Base-by-base conservation (phyloP, 2,113 vertebrate genomes). In the Danionella cerebrum region DNA sequence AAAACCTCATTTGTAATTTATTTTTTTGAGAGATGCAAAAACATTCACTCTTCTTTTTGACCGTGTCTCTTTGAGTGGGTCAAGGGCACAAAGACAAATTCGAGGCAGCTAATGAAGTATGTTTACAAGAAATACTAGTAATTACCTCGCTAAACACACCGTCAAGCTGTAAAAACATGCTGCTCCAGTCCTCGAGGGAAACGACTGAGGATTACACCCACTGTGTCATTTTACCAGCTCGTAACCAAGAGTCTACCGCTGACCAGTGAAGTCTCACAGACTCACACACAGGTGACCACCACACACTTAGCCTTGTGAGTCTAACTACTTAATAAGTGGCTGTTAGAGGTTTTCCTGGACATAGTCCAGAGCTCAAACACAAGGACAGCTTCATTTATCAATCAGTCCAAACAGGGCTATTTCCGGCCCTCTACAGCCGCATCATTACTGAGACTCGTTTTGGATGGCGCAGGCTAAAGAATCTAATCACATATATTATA, bases 321-420 rank as follows among this genome's bases (percentile, higher is more conserved):
- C 80, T 89, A 91, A 96, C 93, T 93, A 96, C 93, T 94, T 91
- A 93, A 96, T 96, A 94, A 93, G 90, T 87, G 86, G 92, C 92
- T 93, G 92, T 93, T 90, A 90, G 87, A 79, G 86, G 92, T 91
- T 97, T 75, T 98, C 93, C 93, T 94, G 92, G 92, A 98, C 86
- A 93, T 89, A 94, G 88, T 93, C 94, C 94, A 97, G 93, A 94
- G 83, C 88, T 62, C 75, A 88, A 83, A 63, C 86, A 84, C 79
- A 81, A 84, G 81, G 79, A 84, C 82, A 84, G 88, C 83, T 91
- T 91, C 85, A 91, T 86, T 93, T 89, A 90, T 88, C 85, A 85
- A 83, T 87, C 84, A 85, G 77, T 82, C 84, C 84, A 89, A 87
- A 87, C 86, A 87, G 76, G 72, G 77, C 71, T 70, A 82, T 85